Conservation (phyloP, 92 coral and sea anemone species). For the Heliopora coerulea region DNA sequence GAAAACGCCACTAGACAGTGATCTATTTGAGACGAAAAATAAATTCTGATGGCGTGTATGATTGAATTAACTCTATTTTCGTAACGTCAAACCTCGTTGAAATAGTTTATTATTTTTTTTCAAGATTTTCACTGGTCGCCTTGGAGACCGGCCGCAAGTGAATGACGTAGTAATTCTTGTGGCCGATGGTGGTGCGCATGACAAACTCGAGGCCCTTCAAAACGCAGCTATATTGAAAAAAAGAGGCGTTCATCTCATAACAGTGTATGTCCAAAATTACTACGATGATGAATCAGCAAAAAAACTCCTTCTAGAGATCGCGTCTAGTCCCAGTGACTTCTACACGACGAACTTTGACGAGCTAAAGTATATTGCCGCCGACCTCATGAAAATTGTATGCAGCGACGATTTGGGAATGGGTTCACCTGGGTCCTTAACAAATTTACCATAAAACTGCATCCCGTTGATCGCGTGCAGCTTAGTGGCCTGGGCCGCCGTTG, state of each 20-base stretch:
- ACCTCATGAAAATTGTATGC: conserved; percentile 36
- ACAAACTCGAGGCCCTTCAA: conserved; percentile 10
- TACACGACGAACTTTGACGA: conserved; percentile 34
- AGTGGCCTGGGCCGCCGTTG: too few species aligned
- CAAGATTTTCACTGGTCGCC: conserved; percentile 27
- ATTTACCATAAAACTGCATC: too few species aligned
- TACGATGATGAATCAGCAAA: not conserved
- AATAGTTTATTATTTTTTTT: not conserved
- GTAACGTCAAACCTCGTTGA: too few species aligned
- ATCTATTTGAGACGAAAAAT: too few species aligned
- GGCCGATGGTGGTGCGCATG: conserved; percentile 44
- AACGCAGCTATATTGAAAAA: conserved; percentile 20
- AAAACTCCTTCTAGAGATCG: not conserved
- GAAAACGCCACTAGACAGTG: too few species aligned
- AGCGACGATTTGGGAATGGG: not conserved
- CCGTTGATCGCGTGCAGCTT: too few species aligned
- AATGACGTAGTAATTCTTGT: conserved; percentile 30
- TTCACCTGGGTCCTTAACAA: not conserved
- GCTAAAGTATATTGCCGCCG: conserved; percentile 35
- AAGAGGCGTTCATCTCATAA: conserved; percentile 26
- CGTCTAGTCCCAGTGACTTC: conserved; percentile 26
- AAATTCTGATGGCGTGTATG: too few species aligned
- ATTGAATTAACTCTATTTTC: too few species aligned
- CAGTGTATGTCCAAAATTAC: conserved; percentile 17
- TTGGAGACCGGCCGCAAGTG: conserved; percentile 28